These are phyloP conservation scores for Morbakka virulenta DNA, from an alignment of 30 jellyfish, hydroid and myxozoan species.

Conservation along the genomic window DNA sequence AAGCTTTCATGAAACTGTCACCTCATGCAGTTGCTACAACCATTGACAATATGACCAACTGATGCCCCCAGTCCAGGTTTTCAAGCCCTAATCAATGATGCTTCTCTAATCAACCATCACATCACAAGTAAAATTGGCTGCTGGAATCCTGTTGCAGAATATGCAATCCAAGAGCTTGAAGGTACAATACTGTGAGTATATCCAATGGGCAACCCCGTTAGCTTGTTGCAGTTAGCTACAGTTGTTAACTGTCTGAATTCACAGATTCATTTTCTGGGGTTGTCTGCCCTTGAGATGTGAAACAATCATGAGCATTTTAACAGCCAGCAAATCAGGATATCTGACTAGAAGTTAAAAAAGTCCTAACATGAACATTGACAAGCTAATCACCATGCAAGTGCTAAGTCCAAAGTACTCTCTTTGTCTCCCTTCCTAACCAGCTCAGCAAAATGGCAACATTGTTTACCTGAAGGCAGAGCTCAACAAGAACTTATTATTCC, in stretches of 20 bases:
- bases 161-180: constrained; percentile 41
- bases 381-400: no score
- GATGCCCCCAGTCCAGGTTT: constrained; percentile 56
- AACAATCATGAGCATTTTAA: constrained; percentile 43
- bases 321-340: background rate
- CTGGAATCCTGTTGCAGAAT: constrained; percentile 44
- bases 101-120: background rate
- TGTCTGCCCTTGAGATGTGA: constrained; percentile 32
- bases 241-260: constrained; percentile 28
- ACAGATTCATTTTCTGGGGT: constrained; percentile 17
- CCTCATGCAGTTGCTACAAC: no score
- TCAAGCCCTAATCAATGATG: background rate
- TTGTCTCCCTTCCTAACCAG: no score
- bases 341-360: constrained; percentile 5
- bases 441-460: no score
- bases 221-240: constrained; percentile 3
- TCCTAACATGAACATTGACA: constrained; percentile 8
- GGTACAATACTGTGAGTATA: constrained; percentile 16
- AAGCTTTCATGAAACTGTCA: constrained; percentile 17
- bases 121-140: constrained; percentile 32
- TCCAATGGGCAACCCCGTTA: constrained; percentile 10
- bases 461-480: no score
- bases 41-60: no score
- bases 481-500: no score
- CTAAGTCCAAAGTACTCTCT: no score